Base-by-base conservation (phyloP, 1,140 invertebrate genomes). In the Drosophila persimilis region DNA sequence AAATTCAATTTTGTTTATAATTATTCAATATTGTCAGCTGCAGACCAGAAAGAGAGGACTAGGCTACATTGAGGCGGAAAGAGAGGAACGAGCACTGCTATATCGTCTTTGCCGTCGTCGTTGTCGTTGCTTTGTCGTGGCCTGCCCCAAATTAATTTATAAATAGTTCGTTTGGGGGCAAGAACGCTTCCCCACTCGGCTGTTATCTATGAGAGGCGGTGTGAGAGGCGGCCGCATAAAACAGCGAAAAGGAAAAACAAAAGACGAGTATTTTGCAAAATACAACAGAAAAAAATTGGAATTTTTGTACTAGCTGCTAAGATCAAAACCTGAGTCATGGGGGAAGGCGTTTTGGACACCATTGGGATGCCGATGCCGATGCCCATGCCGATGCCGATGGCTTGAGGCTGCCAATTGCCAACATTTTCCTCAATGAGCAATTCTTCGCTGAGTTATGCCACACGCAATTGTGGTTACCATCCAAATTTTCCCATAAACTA, bases 141-240 rank as follows among this genome's bases (percentile, higher is more conserved):
- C 80, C 80, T 84, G 80, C 78, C 83, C 83, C 83, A 88, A 88
- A 88, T 88, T 70, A 69, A 73, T 88, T 77, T 88, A 88, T 64
- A 88, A 88, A 88, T 88, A 88, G 67, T 73, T 71, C 60, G 56
- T 71, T 76, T 62, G 51, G 55, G 63, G 70, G 62, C 56, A 69
- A 69, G 67, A 69, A 26, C 65, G 65, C 35, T 73, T 48, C 57
- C 64, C 57, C 64, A 52, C 74, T 80, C 72, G 84, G 72, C 69
- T 84, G 72, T 84, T 83, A 83, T 83, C 79, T 81, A 52, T 48
- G 61, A 48, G 52, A 43, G 13, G 45, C 29, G 24, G 65, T 56
- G 59, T 60, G 58, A 75, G 20, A 2, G 20, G 64, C 71, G 73
- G 50, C 61, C 60, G 63, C 74, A 62, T 67, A 80, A 71, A 59